Evolutionary conservation across 2,888 invertebrate genomes (phyloP).

Genomic region (Leptopilina syphax): DNA sequence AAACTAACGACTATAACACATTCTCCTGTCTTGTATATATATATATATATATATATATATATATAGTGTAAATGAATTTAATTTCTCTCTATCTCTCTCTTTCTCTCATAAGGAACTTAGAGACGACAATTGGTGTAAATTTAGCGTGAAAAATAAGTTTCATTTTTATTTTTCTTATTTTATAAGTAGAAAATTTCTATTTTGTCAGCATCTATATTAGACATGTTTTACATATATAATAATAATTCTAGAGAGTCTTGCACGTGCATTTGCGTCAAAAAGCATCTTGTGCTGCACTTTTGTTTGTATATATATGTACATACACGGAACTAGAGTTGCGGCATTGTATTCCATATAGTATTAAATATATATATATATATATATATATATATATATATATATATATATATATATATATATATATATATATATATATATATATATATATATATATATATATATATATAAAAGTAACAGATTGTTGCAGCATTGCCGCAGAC

Average conservation of each 20-base stretch:
- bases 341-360: constrained; percentile 56
- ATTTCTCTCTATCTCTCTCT: constrained; percentile 45
- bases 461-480: constrained; percentile 45
- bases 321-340: constrained; percentile 52
- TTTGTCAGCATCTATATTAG: not conserved
- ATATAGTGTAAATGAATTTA: constrained; percentile 51
- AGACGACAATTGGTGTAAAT: constrained; percentile 34
- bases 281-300: constrained; percentile 36
- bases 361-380: too few species aligned
- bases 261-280: constrained; percentile 50
- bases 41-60: too few species aligned
- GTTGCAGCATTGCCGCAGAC: constrained; percentile 57
- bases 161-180: not conserved
- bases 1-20: constrained; percentile 46
- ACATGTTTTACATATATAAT: not conserved
- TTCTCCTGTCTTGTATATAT: constrained; percentile 14
- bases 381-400: too few species aligned
- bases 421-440: too few species aligned
- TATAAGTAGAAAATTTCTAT: constrained; percentile 20
- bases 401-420: too few species aligned
- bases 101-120: too few species aligned
- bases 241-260: constrained; percentile 39
- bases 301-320: not conserved
- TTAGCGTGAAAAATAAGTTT: not conserved
- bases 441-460: too few species aligned